A percentile compares a stretch with the other conserved stretches of the same genome.
Evolutionary conservation across 2,113 vertebrate genomes (phyloP).

Genomic region (Psilopsiagon aurifrons): DNA sequence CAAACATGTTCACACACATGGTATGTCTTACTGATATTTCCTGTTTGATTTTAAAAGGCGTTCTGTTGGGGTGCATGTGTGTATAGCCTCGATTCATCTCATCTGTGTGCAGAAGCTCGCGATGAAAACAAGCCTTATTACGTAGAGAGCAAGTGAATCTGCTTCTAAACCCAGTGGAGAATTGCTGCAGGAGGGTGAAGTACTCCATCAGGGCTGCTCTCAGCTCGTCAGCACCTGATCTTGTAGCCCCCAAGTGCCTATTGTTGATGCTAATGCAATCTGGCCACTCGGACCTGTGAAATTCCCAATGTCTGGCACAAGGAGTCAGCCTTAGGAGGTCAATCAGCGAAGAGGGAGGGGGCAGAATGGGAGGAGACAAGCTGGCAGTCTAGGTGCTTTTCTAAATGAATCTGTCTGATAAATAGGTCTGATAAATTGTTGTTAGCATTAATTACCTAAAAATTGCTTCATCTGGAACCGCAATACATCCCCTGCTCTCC

Average conservation of each 20-base stretch:
- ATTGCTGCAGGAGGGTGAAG: not conserved
- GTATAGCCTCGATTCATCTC: not conserved
- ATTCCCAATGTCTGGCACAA: conserved; percentile 15
- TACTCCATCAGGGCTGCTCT: not conserved
- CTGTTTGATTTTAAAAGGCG: not conserved
- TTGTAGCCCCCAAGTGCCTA: not conserved
- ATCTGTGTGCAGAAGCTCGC: fast-evolving
- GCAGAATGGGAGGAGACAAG: not conserved
- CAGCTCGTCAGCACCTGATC: conserved; percentile 21
- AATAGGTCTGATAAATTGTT: not conserved
- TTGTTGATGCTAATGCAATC: conserved; percentile 27
- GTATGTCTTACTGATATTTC: fast-evolving
- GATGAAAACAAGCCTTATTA: not conserved
- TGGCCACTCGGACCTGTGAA: not conserved
- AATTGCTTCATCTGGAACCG: not conserved
- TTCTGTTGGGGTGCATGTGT: fast-evolving
- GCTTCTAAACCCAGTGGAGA: fast-evolving
- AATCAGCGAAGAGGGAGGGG: not conserved
- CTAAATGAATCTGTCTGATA: not conserved
- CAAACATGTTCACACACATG: fast-evolving
- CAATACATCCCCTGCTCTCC: not conserved
- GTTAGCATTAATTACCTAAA: not conserved
- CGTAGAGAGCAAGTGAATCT: fast-evolving
- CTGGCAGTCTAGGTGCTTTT: not conserved
- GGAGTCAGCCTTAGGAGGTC: not conserved